Conservation (phyloP, 2,888 invertebrate species). For the Drosophila formosana region DNA sequence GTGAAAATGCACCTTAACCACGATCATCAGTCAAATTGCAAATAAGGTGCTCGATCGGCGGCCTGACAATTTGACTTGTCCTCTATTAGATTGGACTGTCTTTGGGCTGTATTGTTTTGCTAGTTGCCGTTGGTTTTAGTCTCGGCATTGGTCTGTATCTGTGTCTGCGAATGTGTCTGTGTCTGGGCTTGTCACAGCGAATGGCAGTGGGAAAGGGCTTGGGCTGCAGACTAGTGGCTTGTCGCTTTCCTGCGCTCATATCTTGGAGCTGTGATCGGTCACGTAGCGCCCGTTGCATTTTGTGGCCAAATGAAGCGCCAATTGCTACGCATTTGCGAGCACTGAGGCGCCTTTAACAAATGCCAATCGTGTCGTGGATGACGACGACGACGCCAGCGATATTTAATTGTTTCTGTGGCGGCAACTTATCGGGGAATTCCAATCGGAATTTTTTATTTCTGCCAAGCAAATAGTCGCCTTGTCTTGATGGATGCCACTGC, state of each 20-base stretch:
- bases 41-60: constrained; percentile 67
- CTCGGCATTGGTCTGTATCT: constrained; percentile 14
- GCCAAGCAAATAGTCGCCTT: constrained; percentile 55
- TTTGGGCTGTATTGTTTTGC: constrained; percentile 25
- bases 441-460: constrained; percentile 83
- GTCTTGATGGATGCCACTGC: constrained; percentile 80
- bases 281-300: constrained; percentile 75
- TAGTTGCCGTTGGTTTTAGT: constrained; percentile 17
- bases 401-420: constrained; percentile 83
- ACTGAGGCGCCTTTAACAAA: constrained; percentile 80
- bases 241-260: constrained; percentile 67
- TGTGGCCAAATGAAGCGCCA: constrained; percentile 82
- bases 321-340: constrained; percentile 79
- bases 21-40: constrained; percentile 84
- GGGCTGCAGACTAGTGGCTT: constrained; percentile 46
- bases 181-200: background rate
- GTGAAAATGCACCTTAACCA: constrained; percentile 71
- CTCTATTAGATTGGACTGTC: constrained; percentile 47
- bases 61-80: constrained; percentile 75
- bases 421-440: constrained; percentile 81
- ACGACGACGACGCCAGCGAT: constrained; percentile 77
- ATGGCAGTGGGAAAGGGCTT: constrained; percentile 9
- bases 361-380: constrained; percentile 81
- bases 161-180: background rate
- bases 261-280: constrained; percentile 73